phyloP scores from a whole-genome alignment of 2,888 invertebrate species.

The Barypeithes pellucidus region DNA sequence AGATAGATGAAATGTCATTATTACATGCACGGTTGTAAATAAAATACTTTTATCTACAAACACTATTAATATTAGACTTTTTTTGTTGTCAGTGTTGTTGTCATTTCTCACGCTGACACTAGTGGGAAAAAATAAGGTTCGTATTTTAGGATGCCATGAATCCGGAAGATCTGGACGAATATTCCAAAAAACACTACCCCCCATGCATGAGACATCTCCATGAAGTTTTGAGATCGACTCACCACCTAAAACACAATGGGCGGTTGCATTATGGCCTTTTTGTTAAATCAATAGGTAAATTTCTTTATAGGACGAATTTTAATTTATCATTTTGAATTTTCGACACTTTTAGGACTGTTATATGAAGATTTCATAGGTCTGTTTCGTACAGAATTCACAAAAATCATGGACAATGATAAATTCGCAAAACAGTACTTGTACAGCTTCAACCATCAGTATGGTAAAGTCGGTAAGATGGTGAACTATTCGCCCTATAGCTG shows the following conservation, averaged over 20 bases:
- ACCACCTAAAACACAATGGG: constrained; percentile 91
- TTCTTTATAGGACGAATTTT: not conserved
- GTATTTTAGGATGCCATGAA: constrained; percentile 59
- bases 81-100: too few relatives aligned
- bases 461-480: constrained; percentile 92
- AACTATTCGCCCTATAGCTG: constrained; percentile 95
- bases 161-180: constrained; percentile 76
- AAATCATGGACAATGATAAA: constrained; percentile 86
- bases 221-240: constrained; percentile 82
- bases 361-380: constrained; percentile 92
- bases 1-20: too few relatives aligned
- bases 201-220: constrained; percentile 97
- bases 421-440: constrained; percentile 96
- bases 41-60: too few relatives aligned
- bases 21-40: too few relatives aligned
- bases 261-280: constrained; percentile 95
- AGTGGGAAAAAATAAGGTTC: not conserved
- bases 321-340: not conserved
- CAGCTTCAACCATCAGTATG: constrained; percentile 93
- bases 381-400: constrained; percentile 94
- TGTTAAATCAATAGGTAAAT: constrained; percentile 81
- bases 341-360: constrained; percentile 78
- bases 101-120: too few relatives aligned
- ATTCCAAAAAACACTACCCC: constrained; percentile 90
- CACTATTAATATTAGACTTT: too few relatives aligned